phyloP scores from a whole-genome alignment of 1,140 invertebrate species.

The Rhyacophila brunnea region DNA sequence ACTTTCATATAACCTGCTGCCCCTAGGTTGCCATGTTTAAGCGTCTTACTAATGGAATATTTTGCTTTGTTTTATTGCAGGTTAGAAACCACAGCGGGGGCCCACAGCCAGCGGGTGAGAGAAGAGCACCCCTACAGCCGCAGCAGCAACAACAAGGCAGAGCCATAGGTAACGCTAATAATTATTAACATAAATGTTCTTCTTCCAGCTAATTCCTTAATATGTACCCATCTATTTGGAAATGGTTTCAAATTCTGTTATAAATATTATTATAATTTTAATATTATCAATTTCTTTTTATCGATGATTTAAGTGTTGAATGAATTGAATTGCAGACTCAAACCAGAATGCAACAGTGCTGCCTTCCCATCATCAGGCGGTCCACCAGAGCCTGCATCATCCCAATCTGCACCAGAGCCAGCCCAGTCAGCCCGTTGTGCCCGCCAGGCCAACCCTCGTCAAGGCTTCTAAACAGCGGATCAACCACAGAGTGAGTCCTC shows the following conservation, averaged over 20 bases:
- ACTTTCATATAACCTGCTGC: no score
- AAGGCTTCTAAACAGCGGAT: slow-evolving; percentile 59
- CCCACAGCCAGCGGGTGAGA: background rate
- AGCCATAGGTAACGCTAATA: slow-evolving; percentile 31
- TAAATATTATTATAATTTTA: background rate
- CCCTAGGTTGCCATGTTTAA: no score
- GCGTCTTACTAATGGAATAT: background rate
- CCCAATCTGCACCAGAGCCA: slow-evolving; percentile 36
- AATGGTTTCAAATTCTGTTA: background rate
- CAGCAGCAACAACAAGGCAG: slow-evolving; percentile 31
- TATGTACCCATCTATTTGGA: no score
- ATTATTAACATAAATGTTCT: no score
- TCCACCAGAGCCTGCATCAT: slow-evolving; percentile 24
- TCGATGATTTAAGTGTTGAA: background rate
- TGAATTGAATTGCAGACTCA: slow-evolving; percentile 14
- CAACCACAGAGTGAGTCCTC: slow-evolving; percentile 62
- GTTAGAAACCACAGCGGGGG: slow-evolving; percentile 22
- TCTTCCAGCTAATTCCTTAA: no score
- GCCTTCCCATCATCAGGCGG: slow-evolving; percentile 29
- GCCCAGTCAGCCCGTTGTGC: slow-evolving; percentile 15
- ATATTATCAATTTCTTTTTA: background rate
- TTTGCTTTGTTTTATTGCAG: slow-evolving; percentile 10
- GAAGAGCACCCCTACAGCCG: slow-evolving; percentile 15
- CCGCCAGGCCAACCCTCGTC: slow-evolving; percentile 48
- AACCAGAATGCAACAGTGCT: slow-evolving; percentile 20